Conservation (phyloP, 2,888 invertebrate genomes). For the Drosophila emarginata region DNA sequence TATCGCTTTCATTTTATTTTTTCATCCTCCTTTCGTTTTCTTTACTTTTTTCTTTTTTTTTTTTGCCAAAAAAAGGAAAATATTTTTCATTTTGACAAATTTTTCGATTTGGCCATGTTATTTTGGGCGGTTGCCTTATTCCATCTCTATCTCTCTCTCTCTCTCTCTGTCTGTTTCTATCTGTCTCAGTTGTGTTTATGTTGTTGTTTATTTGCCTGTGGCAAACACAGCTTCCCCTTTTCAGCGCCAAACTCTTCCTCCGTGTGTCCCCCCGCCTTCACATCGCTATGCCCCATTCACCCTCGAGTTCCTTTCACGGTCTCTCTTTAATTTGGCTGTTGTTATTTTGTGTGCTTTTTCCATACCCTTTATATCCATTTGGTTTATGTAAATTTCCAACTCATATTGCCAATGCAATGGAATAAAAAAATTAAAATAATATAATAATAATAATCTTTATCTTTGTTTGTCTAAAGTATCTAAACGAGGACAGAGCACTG, state of each 20-base stretch:
- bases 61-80: constrained; percentile 33
- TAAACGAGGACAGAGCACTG: too few species aligned
- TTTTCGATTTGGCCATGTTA: constrained; percentile 12
- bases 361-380: not conserved
- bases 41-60: too few species aligned
- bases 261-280: not conserved
- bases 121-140: constrained; percentile 1
- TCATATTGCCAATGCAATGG: too few species aligned
- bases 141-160: not conserved
- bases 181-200: constrained; percentile 36
- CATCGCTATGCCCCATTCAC: not conserved
- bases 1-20: not conserved
- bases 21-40: not conserved
- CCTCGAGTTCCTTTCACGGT: constrained; percentile 13
- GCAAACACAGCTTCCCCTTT: constrained; percentile 26
- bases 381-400: too few species aligned
- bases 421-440: too few species aligned
- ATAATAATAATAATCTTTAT: too few species aligned
- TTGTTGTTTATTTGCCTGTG: constrained; percentile 66
- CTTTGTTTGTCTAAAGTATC: too few species aligned
- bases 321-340: constrained; percentile 64
- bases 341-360: constrained; percentile 34
- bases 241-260: not conserved
- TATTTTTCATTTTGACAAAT: constrained; percentile 75
- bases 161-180: constrained; percentile 8